phyloP scores from a whole-genome alignment of 2,113 vertebrate genomes.

The Leptodactylus fuscus region DNA sequence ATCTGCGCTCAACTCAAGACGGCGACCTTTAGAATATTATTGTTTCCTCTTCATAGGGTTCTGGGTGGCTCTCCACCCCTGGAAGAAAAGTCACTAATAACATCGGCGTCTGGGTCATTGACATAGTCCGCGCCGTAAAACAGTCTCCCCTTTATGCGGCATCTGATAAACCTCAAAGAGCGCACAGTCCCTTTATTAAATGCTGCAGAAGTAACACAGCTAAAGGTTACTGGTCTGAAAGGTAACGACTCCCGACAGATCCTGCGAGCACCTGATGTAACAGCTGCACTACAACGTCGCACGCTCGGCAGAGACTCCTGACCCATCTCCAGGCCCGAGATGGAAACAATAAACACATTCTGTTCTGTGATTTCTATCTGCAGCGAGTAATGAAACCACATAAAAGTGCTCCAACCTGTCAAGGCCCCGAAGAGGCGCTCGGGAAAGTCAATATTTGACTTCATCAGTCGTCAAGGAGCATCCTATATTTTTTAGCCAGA shows the following conservation, averaged over 20 bases:
- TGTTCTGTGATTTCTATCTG: conserved; percentile 41
- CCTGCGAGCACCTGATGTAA: conserved; percentile 38
- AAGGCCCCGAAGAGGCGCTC: not conserved
- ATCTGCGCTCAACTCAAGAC: conserved; percentile 3
- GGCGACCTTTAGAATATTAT: conserved; percentile 51
- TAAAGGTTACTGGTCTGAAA: conserved; percentile 57
- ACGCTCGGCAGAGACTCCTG: not conserved
- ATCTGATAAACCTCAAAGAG: conserved; percentile 59
- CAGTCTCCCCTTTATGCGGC: conserved; percentile 40
- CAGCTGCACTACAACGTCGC: conserved; percentile 35
- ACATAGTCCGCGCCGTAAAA: conserved; percentile 25
- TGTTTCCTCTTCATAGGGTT: conserved; percentile 38
- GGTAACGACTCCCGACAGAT: conserved; percentile 49
- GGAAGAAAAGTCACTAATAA: conserved; percentile 46
- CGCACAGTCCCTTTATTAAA: conserved; percentile 51
- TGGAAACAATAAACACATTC: conserved; percentile 52
- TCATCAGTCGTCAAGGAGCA: not conserved
- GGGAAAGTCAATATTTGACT: not conserved
- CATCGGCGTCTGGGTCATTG: conserved; percentile 52
- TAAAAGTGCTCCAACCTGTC: conserved; percentile 26
- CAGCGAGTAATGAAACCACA: conserved; percentile 37
- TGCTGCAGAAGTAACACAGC: conserved; percentile 39
- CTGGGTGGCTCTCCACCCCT: conserved; percentile 22
- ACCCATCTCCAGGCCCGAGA: not conserved
- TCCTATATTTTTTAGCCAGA: not conserved